A percentile compares a stretch with the other conserved stretches of the same genome.
Conservation (phyloP, 2,888 invertebrate genomes). For the Hesperia comma region DNA sequence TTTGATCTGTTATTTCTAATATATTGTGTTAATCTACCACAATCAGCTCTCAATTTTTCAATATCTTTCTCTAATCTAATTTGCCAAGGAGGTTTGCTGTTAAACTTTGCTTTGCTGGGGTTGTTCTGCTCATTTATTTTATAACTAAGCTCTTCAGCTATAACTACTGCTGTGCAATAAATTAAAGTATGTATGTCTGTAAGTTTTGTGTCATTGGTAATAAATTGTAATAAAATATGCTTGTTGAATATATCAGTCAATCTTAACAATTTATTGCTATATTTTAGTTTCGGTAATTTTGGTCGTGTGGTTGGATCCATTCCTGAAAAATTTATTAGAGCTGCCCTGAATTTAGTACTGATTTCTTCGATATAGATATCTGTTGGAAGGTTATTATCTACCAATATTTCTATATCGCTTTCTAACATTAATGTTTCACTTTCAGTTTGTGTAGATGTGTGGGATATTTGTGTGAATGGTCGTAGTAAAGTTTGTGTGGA, state of each 20-base stretch:
- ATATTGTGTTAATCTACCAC: constrained; percentile 42
- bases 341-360: neutral
- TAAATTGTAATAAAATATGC: constrained; percentile 8
- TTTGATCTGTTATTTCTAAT: constrained; percentile 39
- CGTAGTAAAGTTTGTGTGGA: neutral
- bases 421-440: neutral
- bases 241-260: constrained; percentile 21
- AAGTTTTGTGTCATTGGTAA: constrained; percentile 4
- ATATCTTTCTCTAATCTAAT: constrained; percentile 40
- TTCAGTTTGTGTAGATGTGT: constrained; percentile 10
- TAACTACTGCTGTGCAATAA: constrained; percentile 39
- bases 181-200: constrained; percentile 38
- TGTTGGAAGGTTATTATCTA: neutral
- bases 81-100: constrained; percentile 39
- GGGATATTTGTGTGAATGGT: neutral
- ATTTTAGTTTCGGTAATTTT: constrained; percentile 29
- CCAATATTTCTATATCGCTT: neutral
- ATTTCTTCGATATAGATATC: neutral
- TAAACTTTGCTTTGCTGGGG: neutral
- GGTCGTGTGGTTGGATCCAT: constrained; percentile 12
- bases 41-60: constrained; percentile 38
- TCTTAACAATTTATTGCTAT: constrained; percentile 1
- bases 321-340: constrained; percentile 8
- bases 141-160: constrained; percentile 34
- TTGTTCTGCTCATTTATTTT: constrained; percentile 27